phyloP scores from a whole-genome alignment of 53 echinoderm and acorn worm genomes.

The Paracentrotus lividus region DNA sequence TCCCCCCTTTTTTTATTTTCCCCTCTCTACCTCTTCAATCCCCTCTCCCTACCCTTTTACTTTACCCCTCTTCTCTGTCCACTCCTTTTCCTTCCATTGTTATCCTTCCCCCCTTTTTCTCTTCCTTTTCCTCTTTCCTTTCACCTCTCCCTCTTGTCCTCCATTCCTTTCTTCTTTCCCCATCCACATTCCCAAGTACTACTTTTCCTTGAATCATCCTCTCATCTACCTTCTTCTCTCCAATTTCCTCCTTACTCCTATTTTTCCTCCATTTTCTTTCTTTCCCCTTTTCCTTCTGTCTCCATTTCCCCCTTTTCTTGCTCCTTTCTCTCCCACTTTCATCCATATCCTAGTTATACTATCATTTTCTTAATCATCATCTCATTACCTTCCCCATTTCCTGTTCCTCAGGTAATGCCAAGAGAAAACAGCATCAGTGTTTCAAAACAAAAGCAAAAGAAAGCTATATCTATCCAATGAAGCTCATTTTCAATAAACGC shows the following conservation, averaged over 20 bases:
- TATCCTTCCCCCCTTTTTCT: background rate
- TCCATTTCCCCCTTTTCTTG: background rate
- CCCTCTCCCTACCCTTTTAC: background rate
- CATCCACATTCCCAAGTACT: too few species aligned
- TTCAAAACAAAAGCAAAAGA: too few species aligned
- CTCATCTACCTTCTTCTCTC: background rate
- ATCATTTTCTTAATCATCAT: too few species aligned
- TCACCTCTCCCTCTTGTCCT: too few species aligned
- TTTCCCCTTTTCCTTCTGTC: background rate
- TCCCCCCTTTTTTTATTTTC: background rate
- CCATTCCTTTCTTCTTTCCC: too few species aligned
- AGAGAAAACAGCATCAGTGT: too few species aligned
- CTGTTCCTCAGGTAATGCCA: background rate
- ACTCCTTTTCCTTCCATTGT: background rate
- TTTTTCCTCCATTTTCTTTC: background rate
- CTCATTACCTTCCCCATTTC: background rate
- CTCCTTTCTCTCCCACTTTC: background rate
- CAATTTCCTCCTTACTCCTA: background rate
- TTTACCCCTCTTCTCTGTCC: too few species aligned
- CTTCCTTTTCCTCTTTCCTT: background rate
- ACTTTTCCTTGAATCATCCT: too few species aligned
- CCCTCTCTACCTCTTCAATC: background rate
- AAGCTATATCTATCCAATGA: background rate
- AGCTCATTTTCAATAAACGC: background rate
- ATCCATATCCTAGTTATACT: too few species aligned